Evolutionary conservation across 1,140 invertebrate genomes (phyloP), one percentile per base, ranked within the genome.

Genomic region (Tetramorium simillimum): DNA sequence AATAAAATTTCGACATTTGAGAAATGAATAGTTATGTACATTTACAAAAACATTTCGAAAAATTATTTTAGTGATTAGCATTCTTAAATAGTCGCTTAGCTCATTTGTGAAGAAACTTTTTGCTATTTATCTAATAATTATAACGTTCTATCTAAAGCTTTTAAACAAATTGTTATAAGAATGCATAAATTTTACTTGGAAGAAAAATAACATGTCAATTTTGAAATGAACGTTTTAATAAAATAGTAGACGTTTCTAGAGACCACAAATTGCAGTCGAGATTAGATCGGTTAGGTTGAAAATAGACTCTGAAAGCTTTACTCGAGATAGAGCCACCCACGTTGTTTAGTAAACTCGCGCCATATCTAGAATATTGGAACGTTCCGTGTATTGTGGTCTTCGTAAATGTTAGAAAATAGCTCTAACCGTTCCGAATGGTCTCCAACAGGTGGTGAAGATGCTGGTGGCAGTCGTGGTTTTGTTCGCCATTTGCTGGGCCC

Each of bases 401-500:
- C 3, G 18, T 28, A 63, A 78, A 4, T 46, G 43, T 65, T 43
- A n/a, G 40, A 56, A 81, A 70, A 40, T 16, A n/a, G 46, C 10
- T 81, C n/a, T 56, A 40, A 81, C 5, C 16, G 28, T 12, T 67
- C 2, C 14, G 16, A 78, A 72, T 37, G 51, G 16, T 43, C 92
- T 86, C 72, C 58, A 18, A 51, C 93, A 97, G 96, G 97, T 97
- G 3, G 96, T 97, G 85, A 97, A 97, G 90, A 97, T 97, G 97
- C 92, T 97, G 60, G 96, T 97, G 0, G 96, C 96, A 3, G 97
- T 97, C 5, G 97, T 97, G 18, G 95, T 97, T 16, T 93, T 97
- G 5, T 97, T 97, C 93, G 96, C 96, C 3, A 92, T 97, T 43
- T 97, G 97, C 89, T 97, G 97, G 97, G 95, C 95, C 85, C 97